A percentile compares a stretch with the other conserved stretches of the same genome.
phyloP scores from a whole-genome alignment of 2,888 invertebrate species.

The Leptothorax acervorum region DNA sequence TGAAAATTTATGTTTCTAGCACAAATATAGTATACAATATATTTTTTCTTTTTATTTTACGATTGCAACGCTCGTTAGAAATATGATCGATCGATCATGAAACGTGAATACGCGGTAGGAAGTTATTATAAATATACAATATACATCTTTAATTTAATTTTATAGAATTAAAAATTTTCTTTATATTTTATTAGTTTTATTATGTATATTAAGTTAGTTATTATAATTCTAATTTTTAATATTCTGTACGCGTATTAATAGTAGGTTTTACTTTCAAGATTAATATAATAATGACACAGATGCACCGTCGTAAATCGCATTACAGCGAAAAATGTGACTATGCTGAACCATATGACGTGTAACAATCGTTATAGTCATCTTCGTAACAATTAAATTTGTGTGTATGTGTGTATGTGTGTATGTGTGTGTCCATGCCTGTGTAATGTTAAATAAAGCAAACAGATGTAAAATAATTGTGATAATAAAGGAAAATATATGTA shows the following conservation, averaged over 20 bases:
- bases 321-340: not conserved
- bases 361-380: slow-evolving; percentile 13
- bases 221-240: slow-evolving; percentile 16
- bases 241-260: not conserved
- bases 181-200: not conserved
- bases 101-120: slow-evolving; percentile 3
- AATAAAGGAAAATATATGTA: not conserved
- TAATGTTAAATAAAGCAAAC: not conserved
- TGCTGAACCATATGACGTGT: not conserved
- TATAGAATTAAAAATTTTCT: not conserved
- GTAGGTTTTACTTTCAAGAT: not conserved
- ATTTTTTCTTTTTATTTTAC: slow-evolving; percentile 2
- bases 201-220: not conserved
- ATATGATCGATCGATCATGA: not conserved
- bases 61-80: not conserved
- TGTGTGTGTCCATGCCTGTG: not conserved
- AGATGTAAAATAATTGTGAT: not conserved
- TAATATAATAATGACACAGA: not conserved
- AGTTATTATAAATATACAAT: not conserved
- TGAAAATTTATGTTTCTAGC: not conserved
- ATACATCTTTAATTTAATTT: not conserved
- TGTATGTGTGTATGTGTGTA: not conserved
- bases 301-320: not conserved
- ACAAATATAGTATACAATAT: not conserved
- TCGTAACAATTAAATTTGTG: slow-evolving; percentile 20